Conservation (phyloP, 2,797 vertebrate genomes). For the Lepilemur ruficaudatus region DNA sequence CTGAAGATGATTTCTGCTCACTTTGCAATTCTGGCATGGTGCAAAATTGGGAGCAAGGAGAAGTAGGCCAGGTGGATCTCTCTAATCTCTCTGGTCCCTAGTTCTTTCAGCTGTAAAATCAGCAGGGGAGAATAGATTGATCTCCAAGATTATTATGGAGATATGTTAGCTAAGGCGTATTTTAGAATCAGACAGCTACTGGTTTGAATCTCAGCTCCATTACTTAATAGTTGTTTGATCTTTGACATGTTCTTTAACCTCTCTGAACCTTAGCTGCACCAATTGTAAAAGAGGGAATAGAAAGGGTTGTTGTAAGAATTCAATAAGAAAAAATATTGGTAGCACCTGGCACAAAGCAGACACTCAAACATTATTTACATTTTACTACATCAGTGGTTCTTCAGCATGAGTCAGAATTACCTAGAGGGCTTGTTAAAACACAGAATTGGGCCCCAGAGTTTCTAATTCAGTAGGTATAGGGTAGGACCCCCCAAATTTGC, state of each 20-base stretch:
- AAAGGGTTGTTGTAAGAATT: neutral
- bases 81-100: neutral
- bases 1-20: neutral
- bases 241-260: neutral
- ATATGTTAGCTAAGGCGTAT: neutral
- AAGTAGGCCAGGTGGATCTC: neutral
- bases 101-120: constrained; percentile 5
- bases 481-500: neutral
- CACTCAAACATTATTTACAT: neutral
- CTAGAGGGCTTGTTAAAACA: neutral
- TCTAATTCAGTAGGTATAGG: neutral
- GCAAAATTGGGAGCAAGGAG: neutral
- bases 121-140: neutral
- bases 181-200: neutral
- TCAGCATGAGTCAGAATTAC: neutral
- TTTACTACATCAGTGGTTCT: neutral
- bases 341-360: neutral
- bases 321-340: neutral
- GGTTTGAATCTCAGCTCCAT: neutral
- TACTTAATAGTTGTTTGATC: neutral
- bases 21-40: neutral
- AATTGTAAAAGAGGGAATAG: neutral
- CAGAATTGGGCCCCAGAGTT: neutral
- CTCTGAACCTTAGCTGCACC: neutral
- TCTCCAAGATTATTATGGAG: neutral